Percentiles rank a stretch among this genome's conserved stretches.
Evolutionary conservation across 2,888 invertebrate species (phyloP).

Genomic region (Craniophora ligustri): DNA sequence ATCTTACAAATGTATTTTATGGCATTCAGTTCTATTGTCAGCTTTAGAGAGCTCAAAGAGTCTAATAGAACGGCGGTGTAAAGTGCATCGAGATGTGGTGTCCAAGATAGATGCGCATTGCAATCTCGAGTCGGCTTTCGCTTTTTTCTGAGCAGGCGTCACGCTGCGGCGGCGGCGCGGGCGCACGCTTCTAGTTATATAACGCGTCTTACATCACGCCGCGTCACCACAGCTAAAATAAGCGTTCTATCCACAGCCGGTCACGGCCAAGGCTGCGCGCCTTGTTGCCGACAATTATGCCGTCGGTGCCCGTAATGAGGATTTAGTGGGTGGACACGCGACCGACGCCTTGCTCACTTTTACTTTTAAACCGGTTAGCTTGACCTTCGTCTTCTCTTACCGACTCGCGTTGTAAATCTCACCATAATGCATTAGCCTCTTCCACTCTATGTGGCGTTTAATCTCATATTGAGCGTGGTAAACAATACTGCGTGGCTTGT

Average conservation of each 20-base stretch:
- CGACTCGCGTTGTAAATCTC: slow-evolving; percentile 36
- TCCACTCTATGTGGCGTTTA: slow-evolving; percentile 30
- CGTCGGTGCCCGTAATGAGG: slow-evolving; percentile 81
- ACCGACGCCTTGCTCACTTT: slow-evolving; percentile 78
- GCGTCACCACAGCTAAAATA: slow-evolving; percentile 86
- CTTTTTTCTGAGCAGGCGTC: slow-evolving; percentile 73
- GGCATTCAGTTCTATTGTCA: slow-evolving; percentile 12
- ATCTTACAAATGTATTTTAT: slow-evolving; percentile 20
- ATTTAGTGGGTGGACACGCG: slow-evolving; percentile 86
- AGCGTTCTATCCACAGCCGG: slow-evolving; percentile 82
- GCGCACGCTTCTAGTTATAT: slow-evolving; percentile 77
- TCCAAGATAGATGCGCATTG: slow-evolving; percentile 58
- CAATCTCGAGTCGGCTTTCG: slow-evolving; percentile 83
- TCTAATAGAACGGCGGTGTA: slow-evolving; percentile 34
- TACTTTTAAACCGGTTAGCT: slow-evolving; percentile 85
- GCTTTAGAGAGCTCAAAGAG: slow-evolving; percentile 7
- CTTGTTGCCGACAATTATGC: slow-evolving; percentile 82
- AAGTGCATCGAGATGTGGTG: slow-evolving; percentile 41
- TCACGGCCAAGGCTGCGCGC: slow-evolving; percentile 87
- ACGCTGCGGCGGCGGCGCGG: slow-evolving; percentile 65
- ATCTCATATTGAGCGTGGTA: slow-evolving; percentile 55
- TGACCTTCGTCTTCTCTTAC: slow-evolving; percentile 73
- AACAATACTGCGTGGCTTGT: slow-evolving; percentile 65
- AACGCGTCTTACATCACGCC: slow-evolving; percentile 83
- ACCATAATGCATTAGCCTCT: slow-evolving; percentile 43